These are phyloP conservation scores for Hydrocynus forskahlii DNA, from an alignment of 2,797 vertebrate genomes.

Conservation along the genomic window DNA sequence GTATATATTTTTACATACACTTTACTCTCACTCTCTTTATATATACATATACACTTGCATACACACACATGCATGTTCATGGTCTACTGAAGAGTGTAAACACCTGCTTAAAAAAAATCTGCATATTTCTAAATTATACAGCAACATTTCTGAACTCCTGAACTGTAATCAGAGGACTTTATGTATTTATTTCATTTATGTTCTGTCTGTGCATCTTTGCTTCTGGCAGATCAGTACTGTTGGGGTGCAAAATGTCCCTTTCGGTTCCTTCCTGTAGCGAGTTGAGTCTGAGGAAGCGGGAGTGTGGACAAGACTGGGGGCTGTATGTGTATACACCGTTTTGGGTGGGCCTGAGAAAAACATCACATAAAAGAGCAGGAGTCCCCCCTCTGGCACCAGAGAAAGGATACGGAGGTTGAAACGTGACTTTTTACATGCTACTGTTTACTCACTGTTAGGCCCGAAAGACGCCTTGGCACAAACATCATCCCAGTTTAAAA, in stretches of 20 bases:
- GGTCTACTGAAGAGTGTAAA: too few species aligned
- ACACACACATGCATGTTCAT: too few species aligned
- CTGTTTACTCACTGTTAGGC: not conserved
- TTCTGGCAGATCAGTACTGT: not conserved
- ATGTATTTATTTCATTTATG: not conserved
- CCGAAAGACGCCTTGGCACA: not conserved
- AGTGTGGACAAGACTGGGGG: not conserved
- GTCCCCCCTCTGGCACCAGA: conserved; percentile 4
- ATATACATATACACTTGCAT: too few species aligned
- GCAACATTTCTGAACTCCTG: too few species aligned
- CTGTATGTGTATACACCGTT: not conserved
- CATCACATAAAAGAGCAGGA: conserved; percentile 16
- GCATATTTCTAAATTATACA: too few species aligned
- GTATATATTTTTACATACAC: too few species aligned
- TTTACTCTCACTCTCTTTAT: too few species aligned
- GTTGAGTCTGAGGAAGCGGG: not conserved
- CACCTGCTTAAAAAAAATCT: too few species aligned
- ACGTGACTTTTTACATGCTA: conserved; percentile 21
- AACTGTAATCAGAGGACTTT: not conserved
- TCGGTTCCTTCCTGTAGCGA: conserved; percentile 1
- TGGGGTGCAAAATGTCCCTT: not conserved
- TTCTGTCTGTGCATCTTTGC: not conserved
- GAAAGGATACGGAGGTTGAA: not conserved
- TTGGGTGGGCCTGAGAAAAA: conserved; percentile 10
- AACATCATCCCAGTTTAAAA: not conserved